Evolutionary conservation across 2,113 vertebrate genomes (phyloP), one percentile per base, ranked within the genome.

Genomic region (Turnix velox): DNA sequence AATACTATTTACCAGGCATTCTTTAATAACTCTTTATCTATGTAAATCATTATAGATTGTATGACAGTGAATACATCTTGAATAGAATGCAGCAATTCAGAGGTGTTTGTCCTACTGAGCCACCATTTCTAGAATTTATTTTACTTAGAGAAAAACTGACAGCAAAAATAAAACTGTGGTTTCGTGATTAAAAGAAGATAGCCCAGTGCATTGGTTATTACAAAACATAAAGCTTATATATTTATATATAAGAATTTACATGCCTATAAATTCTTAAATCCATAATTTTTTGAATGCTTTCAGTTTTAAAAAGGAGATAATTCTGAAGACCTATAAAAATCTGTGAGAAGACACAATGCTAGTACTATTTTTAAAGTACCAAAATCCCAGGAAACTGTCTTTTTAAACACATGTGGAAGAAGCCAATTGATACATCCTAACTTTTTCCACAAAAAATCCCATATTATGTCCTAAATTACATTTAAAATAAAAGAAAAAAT

Each of bases 1-100:
- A 84, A 94, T 55, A 33, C 42, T 87, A 68, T 87, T 94, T 92
- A 81, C 43, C 83, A 8, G 94, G 61, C 59, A 54, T 79, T 84
- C 46, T 57, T 87, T 94, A 67, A 59, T 31, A 94, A 91, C 22
- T 91, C 18, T 84, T 82, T 88, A 82, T 93, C 25, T 63, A 65
- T 89, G 14, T 19, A 22, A 22, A 10, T 51, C n/a, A 45, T 85
- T 66, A 25, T 24, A 25, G 46, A 24, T 33, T 52, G 10, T 63
- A 46, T 40, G n/a, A 68, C 39, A 94, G 22, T 62, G 82, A 96
- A 63, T 14, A 6, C 79, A 84, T 67, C 13, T 48, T 51, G 49
- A 91, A 71, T 0, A 57, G 39, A 66, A 75, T 58, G 76, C 81
- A 89, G 62, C 11, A 82, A 62, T 3, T 54, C 30, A 58, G 33